These are phyloP conservation scores for Caradrina kadenii DNA, from an alignment of 2,888 invertebrate genomes.

Conservation along the genomic window DNA sequence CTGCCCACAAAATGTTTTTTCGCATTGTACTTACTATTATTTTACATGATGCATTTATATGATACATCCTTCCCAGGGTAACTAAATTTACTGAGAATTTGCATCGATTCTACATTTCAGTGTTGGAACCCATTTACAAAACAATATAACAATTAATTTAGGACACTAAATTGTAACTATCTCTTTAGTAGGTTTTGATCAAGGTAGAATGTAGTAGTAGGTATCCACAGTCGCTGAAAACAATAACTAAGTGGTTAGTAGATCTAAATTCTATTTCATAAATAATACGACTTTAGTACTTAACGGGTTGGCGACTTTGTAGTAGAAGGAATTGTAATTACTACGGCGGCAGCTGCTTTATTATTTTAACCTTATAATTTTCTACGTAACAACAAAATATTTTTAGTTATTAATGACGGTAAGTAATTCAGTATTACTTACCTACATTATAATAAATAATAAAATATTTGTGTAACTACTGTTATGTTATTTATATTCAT, in stretches of 20 bases:
- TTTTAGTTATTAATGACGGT: no score
- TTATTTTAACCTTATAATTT: conserved; percentile 2
- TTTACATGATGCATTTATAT: no score
- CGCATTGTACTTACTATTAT: neutral
- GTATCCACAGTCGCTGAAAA: conserved; percentile 4
- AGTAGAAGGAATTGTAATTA: conserved; percentile 3
- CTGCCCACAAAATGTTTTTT: neutral
- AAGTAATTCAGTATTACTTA: neutral
- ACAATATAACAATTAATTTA: neutral
- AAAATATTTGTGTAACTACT: conserved; percentile 1
- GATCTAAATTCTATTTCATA: conserved; percentile 20
- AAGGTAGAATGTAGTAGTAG: neutral
- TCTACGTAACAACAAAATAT: neutral
- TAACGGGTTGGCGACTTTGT: conserved; percentile 5
- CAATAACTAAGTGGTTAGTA: conserved; percentile 1
- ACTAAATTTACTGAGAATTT: neutral
- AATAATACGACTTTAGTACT: conserved; percentile 10
- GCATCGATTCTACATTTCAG: neutral
- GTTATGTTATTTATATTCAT: conserved; percentile 22
- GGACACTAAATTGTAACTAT: neutral
- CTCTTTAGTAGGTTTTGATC: conserved; percentile 8
- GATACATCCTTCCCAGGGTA: neutral
- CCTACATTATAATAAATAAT: neutral
- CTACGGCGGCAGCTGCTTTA: neutral
- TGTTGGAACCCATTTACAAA: conserved; percentile 2